phyloP scores from a whole-genome alignment of 2,888 invertebrate species.

The Psococerastis gibbosa region DNA sequence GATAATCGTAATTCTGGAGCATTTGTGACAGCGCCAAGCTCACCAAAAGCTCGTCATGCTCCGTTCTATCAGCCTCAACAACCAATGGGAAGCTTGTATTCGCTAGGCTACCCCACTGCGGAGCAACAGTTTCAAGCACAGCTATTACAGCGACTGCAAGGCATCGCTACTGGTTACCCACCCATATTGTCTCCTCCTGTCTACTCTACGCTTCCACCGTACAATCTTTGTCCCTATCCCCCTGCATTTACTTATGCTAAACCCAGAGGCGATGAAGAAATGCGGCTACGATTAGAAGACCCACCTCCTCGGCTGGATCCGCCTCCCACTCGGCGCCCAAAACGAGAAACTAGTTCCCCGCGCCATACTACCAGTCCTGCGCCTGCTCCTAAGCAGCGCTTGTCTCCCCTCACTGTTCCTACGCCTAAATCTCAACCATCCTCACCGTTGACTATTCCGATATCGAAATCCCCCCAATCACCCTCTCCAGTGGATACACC shows the following conservation, averaged over 20 bases:
- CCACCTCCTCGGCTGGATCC: background rate
- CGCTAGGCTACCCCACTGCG: slow-evolving; percentile 12
- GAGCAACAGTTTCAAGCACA: slow-evolving; percentile 29
- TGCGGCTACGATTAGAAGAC: background rate
- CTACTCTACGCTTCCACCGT: slow-evolving; percentile 20
- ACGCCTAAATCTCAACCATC: background rate
- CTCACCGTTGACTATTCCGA: slow-evolving; percentile 13
- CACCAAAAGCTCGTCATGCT: slow-evolving; percentile 13
- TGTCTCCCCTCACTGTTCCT: background rate
- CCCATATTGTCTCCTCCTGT: slow-evolving; percentile 23
- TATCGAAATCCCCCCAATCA: slow-evolving; percentile 10
- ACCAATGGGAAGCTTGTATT: slow-evolving; percentile 9
- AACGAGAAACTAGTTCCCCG: background rate
- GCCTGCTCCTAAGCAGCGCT: background rate
- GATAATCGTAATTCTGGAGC: slow-evolving; percentile 12
- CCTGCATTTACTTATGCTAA: background rate
- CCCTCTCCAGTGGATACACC: background rate
- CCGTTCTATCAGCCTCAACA: slow-evolving; percentile 16
- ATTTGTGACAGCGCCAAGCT: slow-evolving; percentile 11
- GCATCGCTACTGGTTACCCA: slow-evolving; percentile 28
- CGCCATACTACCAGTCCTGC: background rate
- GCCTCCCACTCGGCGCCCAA: slow-evolving; percentile 5
- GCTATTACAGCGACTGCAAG: slow-evolving; percentile 32
- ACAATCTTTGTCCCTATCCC: slow-evolving; percentile 14
- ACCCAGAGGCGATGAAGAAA: background rate